A percentile compares a stretch with the other conserved stretches of the same genome.
These are phyloP conservation scores for Heterotilapia buettikoferi DNA, from an alignment of 2,113 vertebrate genomes.

Conservation along the genomic window DNA sequence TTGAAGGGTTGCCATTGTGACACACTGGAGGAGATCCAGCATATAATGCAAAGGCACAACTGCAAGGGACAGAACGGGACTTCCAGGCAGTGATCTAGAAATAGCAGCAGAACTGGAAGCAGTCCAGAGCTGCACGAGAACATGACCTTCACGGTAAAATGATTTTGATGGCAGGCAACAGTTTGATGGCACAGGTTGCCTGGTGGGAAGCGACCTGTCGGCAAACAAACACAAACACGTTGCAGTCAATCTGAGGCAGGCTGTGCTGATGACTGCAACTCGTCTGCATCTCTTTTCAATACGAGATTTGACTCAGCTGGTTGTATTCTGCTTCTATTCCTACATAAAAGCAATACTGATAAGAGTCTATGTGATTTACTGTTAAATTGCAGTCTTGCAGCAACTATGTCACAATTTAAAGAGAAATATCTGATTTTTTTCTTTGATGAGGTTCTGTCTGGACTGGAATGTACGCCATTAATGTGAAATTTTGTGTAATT, in stretches of 20 bases:
- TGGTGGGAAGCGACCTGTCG: neutral
- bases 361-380: neutral
- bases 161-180: neutral
- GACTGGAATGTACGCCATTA: neutral
- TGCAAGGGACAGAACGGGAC: neutral
- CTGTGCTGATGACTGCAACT: neutral
- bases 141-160: neutral
- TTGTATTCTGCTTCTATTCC: neutral
- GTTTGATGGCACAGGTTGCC: neutral
- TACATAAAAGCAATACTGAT: neutral
- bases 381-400: neutral
- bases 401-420: neutral
- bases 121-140: neutral
- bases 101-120: neutral
- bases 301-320: neutral
- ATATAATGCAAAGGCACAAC: neutral
- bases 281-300: neutral
- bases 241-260: neutral
- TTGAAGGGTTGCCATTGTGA: neutral
- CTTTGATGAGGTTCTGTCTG: neutral
- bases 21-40: neutral
- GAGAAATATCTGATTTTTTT: neutral
- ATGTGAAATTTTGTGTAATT: neutral
- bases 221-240: neutral
- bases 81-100: neutral